Base-by-base conservation (phyloP, 2,797 vertebrate genomes). In the Coregonus sp. region DNA sequence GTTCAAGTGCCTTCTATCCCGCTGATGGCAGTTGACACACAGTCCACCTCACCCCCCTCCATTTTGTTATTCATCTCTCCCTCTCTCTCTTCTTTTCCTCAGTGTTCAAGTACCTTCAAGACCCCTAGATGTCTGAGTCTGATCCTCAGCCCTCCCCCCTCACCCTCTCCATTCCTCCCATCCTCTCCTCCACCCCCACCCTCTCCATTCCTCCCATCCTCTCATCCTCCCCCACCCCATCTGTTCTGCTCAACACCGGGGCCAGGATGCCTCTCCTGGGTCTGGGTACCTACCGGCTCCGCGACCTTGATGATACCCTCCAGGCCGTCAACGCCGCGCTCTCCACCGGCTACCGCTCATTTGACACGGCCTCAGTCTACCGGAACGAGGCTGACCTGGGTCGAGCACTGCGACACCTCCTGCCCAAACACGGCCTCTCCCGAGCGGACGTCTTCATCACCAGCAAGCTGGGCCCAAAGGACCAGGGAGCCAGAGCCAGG, bases 311-410 rank as follows among this genome's bases (percentile, higher is more conserved):
- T 67, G 81, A 86, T 0, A 87, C 94, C 1, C 69, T 78, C 71
- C 73, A 3, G 70, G 89, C 91, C 1, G 87, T 96, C 76, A 94
- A 96, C 0, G 93, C 94, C 0, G 93, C 96, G 0, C 80, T 96
- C 75, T 87, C 76, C n/a, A 89, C 87, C 4, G 95, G 95, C 14
- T 96, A 95, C 74, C 91, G 94, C 29, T 86, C 94, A n/a, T 95
- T 96, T 72, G 96, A 96, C 82, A 95, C 93, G 0, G 95, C 95
- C 0, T 85, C 93, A 0, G 95, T 96, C 16, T 96, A 96, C 75
- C 76, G 74, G 18, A 96, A 96, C 35, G 95, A 96, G 75, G 87
- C 84, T 0, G 88, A 94, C 25, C 35, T 96, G 47, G 94, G 95
- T 16, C 82, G 50, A 7, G 93, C 94, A 0, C 82, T 96, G 72